These are phyloP conservation scores for Podargus strigoides DNA, from an alignment of 2,797 vertebrate species.

Conservation along the genomic window DNA sequence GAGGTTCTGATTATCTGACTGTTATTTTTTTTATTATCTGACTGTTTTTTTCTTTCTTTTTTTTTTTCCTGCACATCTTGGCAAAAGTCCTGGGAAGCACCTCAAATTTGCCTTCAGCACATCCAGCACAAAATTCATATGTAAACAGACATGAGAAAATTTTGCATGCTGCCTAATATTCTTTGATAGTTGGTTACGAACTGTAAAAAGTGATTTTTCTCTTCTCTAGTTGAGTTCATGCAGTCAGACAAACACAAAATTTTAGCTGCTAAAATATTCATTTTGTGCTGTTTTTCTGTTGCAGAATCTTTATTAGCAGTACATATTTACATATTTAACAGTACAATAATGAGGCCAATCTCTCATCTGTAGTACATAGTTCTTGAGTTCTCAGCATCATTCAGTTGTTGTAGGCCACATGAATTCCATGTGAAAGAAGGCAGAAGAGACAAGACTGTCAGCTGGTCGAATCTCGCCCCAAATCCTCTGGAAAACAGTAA, in stretches of 20 bases:
- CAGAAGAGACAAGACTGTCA: background rate
- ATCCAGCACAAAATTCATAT: background rate
- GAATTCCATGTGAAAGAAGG: background rate
- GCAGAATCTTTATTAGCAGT: too few species aligned
- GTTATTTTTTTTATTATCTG: background rate
- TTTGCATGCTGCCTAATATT: background rate
- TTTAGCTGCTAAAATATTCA: background rate
- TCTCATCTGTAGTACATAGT: background rate
- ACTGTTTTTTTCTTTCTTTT: background rate
- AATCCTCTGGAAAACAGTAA: background rate
- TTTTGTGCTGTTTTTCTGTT: background rate
- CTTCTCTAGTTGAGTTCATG: background rate
- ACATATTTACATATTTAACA: too few species aligned
- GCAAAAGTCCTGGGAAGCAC: background rate
- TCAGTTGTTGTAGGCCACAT: background rate
- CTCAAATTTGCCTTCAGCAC: background rate
- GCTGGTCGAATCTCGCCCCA: background rate
- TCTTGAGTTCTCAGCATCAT: background rate
- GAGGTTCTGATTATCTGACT: conserved; percentile 20
- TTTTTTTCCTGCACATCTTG: background rate
- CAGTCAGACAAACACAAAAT: background rate
- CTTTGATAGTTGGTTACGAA: background rate
- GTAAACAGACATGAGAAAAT: background rate
- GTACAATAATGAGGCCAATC: background rate
- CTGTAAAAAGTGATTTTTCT: background rate